A percentile compares a stretch with the other conserved stretches of the same genome.
These are phyloP conservation scores for Ginglymostoma cirratum DNA, from an alignment of 2,113 vertebrate species.

Conservation along the genomic window DNA sequence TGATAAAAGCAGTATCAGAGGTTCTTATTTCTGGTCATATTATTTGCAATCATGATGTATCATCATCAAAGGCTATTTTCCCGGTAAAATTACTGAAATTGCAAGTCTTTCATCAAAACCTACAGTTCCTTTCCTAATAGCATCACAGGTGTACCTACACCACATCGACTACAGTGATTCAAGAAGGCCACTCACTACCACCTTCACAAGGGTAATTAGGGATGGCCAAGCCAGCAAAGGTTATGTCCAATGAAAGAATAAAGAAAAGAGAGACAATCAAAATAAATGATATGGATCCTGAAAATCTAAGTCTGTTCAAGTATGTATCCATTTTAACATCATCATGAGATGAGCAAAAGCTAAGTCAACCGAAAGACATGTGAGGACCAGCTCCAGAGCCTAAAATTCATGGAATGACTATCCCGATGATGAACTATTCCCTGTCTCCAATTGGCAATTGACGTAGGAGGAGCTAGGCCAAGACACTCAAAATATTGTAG, in stretches of 20 bases:
- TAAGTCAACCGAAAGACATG: not conserved
- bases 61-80: not conserved
- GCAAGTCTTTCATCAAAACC: not conserved
- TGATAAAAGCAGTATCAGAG: not conserved
- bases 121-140: not conserved
- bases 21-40: not conserved
- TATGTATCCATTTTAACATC: no score
- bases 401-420: not conserved
- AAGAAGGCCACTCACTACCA: not conserved
- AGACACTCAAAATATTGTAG: not conserved
- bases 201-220: no score
- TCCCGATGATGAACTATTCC: not conserved
- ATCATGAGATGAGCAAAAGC: not conserved
- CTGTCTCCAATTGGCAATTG: not conserved
- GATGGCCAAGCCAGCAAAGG: no score
- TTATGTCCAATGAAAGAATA: no score
- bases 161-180: not conserved
- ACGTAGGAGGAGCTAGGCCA: not conserved
- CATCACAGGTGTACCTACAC: not conserved
- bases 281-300: not conserved
- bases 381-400: not conserved
- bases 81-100: not conserved
- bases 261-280: not conserved
- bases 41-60: not conserved
- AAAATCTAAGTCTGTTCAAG: not conserved